These are phyloP conservation scores for Erpornis zantholeuca DNA, from an alignment of 2,113 vertebrate genomes.

Conservation along the genomic window DNA sequence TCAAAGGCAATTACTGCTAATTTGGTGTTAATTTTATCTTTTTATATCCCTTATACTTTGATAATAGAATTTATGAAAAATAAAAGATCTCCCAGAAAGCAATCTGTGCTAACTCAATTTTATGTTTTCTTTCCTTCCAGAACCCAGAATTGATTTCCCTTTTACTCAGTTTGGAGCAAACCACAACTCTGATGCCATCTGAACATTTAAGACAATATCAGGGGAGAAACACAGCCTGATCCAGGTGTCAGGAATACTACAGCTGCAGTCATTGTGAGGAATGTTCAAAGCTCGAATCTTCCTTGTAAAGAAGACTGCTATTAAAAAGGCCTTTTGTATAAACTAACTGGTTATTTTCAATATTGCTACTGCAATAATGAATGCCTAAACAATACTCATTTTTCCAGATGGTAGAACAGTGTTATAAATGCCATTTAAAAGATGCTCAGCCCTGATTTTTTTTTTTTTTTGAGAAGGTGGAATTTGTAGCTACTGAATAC, in stretches of 20 bases:
- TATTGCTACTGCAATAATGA: background rate
- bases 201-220: conserved; percentile 3
- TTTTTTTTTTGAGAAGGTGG: background rate
- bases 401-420: background rate
- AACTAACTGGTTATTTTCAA: background rate
- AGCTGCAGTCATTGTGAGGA: background rate
- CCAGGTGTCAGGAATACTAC: background rate
- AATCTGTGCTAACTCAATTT: conserved; percentile 8
- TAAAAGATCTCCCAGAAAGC: background rate
- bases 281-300: background rate
- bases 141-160: background rate
- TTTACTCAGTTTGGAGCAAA: background rate
- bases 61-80: conserved; percentile 34
- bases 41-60: conserved; percentile 22
- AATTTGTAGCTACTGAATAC: background rate
- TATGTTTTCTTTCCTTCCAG: background rate
- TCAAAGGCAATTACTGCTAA: background rate
- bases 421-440: background rate
- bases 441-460: background rate
- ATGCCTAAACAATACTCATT: background rate
- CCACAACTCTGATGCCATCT: background rate
- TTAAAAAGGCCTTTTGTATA: background rate
- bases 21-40: background rate
- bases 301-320: background rate
- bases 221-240: background rate